A percentile compares a stretch with the other conserved stretches of the same genome.
These are phyloP conservation scores for Saccostrea cuccullata DNA, from an alignment of 1,140 invertebrate genomes.

Conservation along the genomic window DNA sequence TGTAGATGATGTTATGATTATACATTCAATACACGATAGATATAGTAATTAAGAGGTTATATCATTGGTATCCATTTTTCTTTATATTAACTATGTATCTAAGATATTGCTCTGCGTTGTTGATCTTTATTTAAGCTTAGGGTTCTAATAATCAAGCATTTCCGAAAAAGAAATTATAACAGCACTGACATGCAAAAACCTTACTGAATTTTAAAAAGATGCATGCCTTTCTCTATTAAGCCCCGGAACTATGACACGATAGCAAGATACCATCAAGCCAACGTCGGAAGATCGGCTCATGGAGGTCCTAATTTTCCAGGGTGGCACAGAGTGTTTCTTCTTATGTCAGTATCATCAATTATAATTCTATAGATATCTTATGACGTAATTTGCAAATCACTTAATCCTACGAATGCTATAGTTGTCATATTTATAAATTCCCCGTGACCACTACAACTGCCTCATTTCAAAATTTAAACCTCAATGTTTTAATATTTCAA, in stretches of 20 bases:
- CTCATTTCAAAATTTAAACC: too few species aligned
- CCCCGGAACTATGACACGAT: slow-evolving; percentile 8
- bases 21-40: too few species aligned
- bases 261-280: neutral
- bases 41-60: neutral
- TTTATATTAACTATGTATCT: neutral
- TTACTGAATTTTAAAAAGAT: neutral
- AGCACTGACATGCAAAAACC: neutral
- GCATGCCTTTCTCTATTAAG: neutral
- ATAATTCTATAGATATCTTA: too few species aligned
- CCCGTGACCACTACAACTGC: too few species aligned
- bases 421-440: too few species aligned
- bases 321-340: slow-evolving; percentile 55
- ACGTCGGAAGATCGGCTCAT: slow-evolving; percentile 40
- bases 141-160: too few species aligned
- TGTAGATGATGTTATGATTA: too few species aligned
- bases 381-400: too few species aligned
- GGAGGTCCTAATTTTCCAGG: slow-evolving; percentile 52
- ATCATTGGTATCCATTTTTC: neutral
- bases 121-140: neutral
- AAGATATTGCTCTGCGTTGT: neutral
- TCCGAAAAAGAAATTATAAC: too few species aligned
- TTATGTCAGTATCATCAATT: slow-evolving; percentile 45
- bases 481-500: too few species aligned
- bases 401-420: too few species aligned